These are phyloP conservation scores for Sphaeramia orbicularis DNA, from an alignment of 2,797 vertebrate genomes.

Conservation along the genomic window DNA sequence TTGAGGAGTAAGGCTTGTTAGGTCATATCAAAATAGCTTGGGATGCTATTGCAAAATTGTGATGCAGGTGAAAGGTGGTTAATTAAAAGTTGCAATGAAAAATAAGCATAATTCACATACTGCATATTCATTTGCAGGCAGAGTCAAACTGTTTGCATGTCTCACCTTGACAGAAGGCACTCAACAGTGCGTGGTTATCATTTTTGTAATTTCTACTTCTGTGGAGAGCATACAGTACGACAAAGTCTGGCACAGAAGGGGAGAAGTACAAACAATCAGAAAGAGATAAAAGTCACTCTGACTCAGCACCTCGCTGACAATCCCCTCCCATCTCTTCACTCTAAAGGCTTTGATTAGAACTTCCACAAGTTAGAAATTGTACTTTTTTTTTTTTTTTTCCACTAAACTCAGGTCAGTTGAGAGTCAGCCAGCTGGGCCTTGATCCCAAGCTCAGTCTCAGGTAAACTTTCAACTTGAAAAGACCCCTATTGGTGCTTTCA, in stretches of 20 bases:
- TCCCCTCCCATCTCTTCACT: constrained; percentile 5
- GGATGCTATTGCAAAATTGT: constrained; percentile 47
- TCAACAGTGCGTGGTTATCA: background rate
- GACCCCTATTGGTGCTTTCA: constrained; percentile 65
- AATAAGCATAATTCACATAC: constrained; percentile 11
- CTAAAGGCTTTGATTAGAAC: constrained; percentile 39
- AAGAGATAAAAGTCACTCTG: constrained; percentile 39
- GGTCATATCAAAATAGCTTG: constrained; percentile 64
- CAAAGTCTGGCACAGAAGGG: background rate
- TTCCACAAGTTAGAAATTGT: constrained; percentile 56
- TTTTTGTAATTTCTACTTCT: constrained; percentile 8
- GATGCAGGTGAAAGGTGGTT: constrained; percentile 60
- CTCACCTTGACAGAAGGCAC: background rate
- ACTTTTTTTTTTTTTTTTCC: constrained; percentile 15
- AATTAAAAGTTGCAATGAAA: constrained; percentile 52
- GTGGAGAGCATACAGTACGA: constrained; percentile 1
- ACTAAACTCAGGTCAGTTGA: constrained; percentile 46
- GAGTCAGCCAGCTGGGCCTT: constrained; percentile 51
- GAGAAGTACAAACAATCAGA: constrained; percentile 7
- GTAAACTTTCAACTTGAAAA: constrained; percentile 72
- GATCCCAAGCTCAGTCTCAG: constrained; percentile 57
- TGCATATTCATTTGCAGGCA: constrained; percentile 28
- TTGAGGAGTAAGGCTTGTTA: constrained; percentile 56
- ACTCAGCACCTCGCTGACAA: constrained; percentile 33
- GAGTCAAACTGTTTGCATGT: constrained; percentile 3